These are phyloP conservation scores for Helarctos malayanus DNA, from an alignment of 2,797 vertebrate species.

Conservation along the genomic window DNA sequence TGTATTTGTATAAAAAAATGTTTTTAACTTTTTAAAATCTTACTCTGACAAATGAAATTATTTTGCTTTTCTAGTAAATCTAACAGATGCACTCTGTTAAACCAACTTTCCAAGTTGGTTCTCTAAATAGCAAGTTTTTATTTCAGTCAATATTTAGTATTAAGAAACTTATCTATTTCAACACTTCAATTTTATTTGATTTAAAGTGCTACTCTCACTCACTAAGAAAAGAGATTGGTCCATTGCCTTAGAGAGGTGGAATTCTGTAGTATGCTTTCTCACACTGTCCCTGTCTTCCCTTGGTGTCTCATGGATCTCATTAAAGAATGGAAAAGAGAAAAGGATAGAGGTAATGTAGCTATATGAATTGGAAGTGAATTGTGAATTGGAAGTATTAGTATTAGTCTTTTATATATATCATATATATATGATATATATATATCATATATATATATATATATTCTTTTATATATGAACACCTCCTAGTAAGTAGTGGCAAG, in stretches of 20 bases:
- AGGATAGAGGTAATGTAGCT: neutral
- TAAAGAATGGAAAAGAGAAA: neutral
- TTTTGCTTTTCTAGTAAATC: neutral
- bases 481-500: neutral
- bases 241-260: neutral
- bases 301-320: neutral
- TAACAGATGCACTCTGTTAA: neutral
- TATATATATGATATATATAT: too few species aligned
- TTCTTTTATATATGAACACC: neutral
- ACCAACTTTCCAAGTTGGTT: neutral
- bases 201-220: neutral
- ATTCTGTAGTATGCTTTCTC: neutral
- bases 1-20: neutral
- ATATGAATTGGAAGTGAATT: too few species aligned
- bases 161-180: neutral
- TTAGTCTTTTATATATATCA: neutral
- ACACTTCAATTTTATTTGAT: conserved; percentile 8
- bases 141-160: neutral
- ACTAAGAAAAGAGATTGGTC: neutral
- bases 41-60: neutral
- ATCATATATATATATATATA: too few species aligned
- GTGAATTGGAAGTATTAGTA: neutral
- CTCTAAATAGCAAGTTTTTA: neutral
- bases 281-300: neutral
- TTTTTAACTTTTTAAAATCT: conserved; percentile 17